Percentiles rank a stretch among this genome's conserved stretches.
Evolutionary conservation across 2,113 vertebrate genomes (phyloP).

Genomic region (Lonchura striata): DNA sequence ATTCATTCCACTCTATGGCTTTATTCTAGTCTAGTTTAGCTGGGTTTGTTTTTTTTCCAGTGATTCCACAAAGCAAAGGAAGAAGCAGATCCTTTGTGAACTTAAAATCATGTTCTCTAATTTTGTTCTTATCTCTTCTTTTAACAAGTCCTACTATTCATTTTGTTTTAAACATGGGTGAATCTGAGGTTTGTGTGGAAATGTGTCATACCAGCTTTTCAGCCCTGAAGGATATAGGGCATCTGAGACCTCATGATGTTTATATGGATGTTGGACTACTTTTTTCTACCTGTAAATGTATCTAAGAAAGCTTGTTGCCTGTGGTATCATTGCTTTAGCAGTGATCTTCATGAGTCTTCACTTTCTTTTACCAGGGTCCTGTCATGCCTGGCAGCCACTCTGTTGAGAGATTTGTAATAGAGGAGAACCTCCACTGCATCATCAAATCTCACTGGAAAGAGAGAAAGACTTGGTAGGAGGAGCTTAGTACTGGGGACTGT

Average conservation of each 20-base stretch:
- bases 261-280: background rate
- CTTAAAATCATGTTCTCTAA: background rate
- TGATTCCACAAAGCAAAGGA: background rate
- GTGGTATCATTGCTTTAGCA: background rate
- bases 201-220: background rate
- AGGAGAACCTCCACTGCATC: conserved; percentile 96
- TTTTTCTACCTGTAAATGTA: background rate
- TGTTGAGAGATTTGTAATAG: conserved; percentile 95
- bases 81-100: background rate
- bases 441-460: conserved; percentile 97
- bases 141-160: background rate
- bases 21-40: background rate
- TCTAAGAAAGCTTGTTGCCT: background rate
- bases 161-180: background rate
- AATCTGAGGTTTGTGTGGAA: background rate
- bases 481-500: background rate
- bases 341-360: background rate
- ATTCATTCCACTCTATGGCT: background rate
- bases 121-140: background rate
- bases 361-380: conserved; percentile 80
- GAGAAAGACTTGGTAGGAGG: conserved; percentile 90
- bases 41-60: background rate
- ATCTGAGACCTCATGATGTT: background rate
- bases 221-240: background rate
- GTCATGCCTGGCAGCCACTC: conserved; percentile 99